Conservation (phyloP, 1,140 invertebrate genomes). For the Acromyrmex echinatior region DNA sequence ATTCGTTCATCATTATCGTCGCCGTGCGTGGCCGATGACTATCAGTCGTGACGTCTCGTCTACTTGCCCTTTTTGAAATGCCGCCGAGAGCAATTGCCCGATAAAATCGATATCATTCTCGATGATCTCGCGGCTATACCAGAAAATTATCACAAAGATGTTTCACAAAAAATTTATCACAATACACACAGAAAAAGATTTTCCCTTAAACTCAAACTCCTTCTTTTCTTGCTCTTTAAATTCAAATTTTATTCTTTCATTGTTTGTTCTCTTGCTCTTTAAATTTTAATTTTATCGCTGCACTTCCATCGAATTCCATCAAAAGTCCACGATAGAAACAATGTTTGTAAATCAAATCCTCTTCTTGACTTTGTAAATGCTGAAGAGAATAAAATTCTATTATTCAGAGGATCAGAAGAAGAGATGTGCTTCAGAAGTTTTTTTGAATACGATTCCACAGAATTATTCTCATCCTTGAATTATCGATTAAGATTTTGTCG, state of each 20-base stretch:
- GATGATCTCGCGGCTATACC: not conserved
- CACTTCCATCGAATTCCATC: not conserved
- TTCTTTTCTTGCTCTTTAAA: not conserved
- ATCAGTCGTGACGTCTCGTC: slow-evolving; percentile 39
- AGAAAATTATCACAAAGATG: slow-evolving; percentile 17
- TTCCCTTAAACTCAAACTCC: not conserved
- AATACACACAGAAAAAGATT: too few species aligned
- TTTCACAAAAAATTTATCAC: slow-evolving; percentile 21
- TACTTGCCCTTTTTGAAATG: slow-evolving; percentile 31
- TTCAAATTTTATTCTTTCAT: not conserved
- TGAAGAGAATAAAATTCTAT: too few species aligned
- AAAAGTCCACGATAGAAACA: too few species aligned
- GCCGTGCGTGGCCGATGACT: slow-evolving; percentile 40
- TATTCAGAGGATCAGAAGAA: too few species aligned
- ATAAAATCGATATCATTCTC: not conserved
- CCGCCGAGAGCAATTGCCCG: not conserved
- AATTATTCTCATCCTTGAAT: not conserved
- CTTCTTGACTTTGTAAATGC: too few species aligned
- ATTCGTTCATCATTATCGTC: slow-evolving; percentile 44
- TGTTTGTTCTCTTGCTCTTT: not conserved
- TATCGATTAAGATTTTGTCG: not conserved
- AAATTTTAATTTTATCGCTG: not conserved
- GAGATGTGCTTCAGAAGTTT: not conserved
- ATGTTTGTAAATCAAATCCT: too few species aligned
- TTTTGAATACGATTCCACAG: not conserved